Evolutionary conservation across 2,797 vertebrate genomes (phyloP).

Genomic region (Sebastiscus tertius): DNA sequence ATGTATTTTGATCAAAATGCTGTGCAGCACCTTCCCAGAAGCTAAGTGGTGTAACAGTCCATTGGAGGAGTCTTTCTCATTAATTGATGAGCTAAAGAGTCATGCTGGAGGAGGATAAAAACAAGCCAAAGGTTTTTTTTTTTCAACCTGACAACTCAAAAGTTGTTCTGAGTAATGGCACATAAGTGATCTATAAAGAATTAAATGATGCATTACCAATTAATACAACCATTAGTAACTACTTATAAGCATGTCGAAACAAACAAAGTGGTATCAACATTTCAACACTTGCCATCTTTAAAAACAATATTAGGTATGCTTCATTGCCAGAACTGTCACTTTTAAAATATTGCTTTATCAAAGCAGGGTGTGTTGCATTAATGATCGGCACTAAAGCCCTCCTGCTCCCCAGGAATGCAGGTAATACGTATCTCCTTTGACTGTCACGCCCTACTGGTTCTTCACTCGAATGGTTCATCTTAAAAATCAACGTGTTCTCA

Average conservation of each 20-base stretch:
- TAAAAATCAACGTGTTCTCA: background rate
- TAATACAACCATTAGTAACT: background rate
- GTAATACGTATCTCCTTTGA: background rate
- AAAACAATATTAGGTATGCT: background rate
- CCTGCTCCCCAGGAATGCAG: background rate
- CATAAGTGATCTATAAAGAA: background rate
- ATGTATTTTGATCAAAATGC: background rate
- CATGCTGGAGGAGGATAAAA: background rate
- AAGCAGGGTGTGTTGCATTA: background rate
- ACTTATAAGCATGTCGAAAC: background rate
- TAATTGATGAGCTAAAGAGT: background rate
- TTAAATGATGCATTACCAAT: background rate
- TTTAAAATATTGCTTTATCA: background rate
- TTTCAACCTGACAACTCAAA: background rate
- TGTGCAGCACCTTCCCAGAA: background rate
- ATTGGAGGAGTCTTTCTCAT: background rate
- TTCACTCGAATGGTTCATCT: background rate
- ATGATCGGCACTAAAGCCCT: background rate
- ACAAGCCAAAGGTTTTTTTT: background rate
- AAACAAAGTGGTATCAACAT: background rate
- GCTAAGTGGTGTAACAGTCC: background rate
- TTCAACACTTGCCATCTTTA: background rate
- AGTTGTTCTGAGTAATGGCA: background rate
- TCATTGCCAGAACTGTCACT: background rate
- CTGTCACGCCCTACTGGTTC: background rate